A percentile compares a stretch with the other conserved stretches of the same genome.
Conservation (phyloP, 2,888 invertebrate species). For the Vesta saturnalis region DNA sequence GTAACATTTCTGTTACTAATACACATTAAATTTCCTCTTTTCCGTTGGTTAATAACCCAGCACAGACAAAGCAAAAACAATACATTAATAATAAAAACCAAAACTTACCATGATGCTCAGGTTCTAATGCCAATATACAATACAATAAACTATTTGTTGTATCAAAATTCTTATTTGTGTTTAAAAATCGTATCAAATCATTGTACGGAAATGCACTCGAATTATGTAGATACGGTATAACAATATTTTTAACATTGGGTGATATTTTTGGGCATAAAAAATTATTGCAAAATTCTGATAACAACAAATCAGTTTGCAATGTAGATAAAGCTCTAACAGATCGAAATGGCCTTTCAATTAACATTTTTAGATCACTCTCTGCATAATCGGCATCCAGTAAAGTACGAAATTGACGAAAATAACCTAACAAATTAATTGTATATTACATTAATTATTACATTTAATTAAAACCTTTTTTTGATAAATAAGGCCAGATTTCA, state of each 20-base stretch:
- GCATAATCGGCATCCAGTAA: slow-evolving; percentile 75
- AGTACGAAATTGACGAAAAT: slow-evolving; percentile 76
- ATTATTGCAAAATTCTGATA: slow-evolving; percentile 70
- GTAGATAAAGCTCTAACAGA: slow-evolving; percentile 51
- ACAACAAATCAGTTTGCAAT: slow-evolving; percentile 42
- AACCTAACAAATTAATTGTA: slow-evolving; percentile 64
- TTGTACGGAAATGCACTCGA: slow-evolving; percentile 64
- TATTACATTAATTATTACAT: background rate
- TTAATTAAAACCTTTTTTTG: slow-evolving; percentile 65
- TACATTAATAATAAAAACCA: too few relatives aligned
- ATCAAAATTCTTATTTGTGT: slow-evolving; percentile 57
- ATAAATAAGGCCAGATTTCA: slow-evolving; percentile 66
- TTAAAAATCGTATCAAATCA: slow-evolving; percentile 60
- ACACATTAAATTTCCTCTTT: too few relatives aligned
- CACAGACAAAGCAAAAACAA: too few relatives aligned
- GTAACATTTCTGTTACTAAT: too few relatives aligned
- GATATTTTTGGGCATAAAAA: slow-evolving; percentile 75
- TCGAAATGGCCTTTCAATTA: slow-evolving; percentile 80
- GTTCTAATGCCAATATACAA: slow-evolving; percentile 74
- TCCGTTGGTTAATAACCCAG: too few relatives aligned
- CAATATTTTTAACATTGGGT: slow-evolving; percentile 73
- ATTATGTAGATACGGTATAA: slow-evolving; percentile 74
- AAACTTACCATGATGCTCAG: slow-evolving; percentile 70
- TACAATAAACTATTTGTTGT: slow-evolving; percentile 70
- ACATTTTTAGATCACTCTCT: slow-evolving; percentile 75